Conservation (phyloP, 1,140 invertebrate species). For the Epicauta chinensis region DNA sequence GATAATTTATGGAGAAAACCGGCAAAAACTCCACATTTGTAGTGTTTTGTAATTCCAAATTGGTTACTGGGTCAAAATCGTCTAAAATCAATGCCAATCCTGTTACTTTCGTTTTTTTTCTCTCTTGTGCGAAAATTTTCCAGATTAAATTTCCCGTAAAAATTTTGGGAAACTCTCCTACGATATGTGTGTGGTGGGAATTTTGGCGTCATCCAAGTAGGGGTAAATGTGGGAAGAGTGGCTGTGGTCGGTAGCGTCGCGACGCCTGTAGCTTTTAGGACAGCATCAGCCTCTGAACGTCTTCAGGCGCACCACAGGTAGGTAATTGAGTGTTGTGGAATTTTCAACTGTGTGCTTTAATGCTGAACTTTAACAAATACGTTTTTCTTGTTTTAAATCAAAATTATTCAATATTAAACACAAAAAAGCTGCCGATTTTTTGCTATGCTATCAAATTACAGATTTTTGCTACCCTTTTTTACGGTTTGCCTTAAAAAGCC, state of each 20-base stretch:
- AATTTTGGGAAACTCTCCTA: too few relatives aligned
- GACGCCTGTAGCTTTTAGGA: constrained; percentile 42
- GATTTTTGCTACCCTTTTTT: too few relatives aligned
- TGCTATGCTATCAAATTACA: too few relatives aligned
- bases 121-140: too few relatives aligned
- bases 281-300: constrained; percentile 40
- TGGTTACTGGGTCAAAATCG: constrained; percentile 6
- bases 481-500: too few relatives aligned
- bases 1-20: too few relatives aligned
- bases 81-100: constrained; percentile 8
- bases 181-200: too few relatives aligned
- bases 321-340: constrained; percentile 22
- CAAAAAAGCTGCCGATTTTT: too few relatives aligned
- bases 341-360: background rate
- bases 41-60: constrained; percentile 7
- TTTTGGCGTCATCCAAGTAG: constrained; percentile 20
- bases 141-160: too few relatives aligned
- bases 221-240: constrained; percentile 15
- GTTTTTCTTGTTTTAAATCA: too few relatives aligned
- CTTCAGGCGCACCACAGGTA: constrained; percentile 39
- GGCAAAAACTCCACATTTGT: constrained; percentile 1
- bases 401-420: too few relatives aligned
- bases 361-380: too few relatives aligned
- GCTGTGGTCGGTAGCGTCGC: constrained; percentile 23
- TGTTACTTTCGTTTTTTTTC: constrained; percentile 12